Conservation (phyloP, 2,888 invertebrate genomes). For the Phorcus lineatus region DNA sequence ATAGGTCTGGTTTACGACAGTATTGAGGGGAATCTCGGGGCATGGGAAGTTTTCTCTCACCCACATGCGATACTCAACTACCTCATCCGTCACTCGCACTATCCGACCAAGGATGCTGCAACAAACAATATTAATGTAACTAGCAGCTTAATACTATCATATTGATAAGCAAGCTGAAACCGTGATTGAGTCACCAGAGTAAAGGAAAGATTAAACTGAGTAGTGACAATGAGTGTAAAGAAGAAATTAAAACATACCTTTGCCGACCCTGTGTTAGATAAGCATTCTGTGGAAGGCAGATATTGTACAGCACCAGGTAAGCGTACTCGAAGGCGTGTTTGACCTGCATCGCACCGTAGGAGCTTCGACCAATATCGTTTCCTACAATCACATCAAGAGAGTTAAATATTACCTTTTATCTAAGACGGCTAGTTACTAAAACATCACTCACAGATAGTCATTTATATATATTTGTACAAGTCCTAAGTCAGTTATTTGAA, state of each 20-base stretch:
- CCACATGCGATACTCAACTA: constrained; percentile 84
- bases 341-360: constrained; percentile 93
- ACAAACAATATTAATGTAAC: too few species aligned
- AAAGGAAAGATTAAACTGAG: neutral
- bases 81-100: constrained; percentile 94
- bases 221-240: too few species aligned
- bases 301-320: constrained; percentile 83
- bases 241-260: constrained; percentile 46
- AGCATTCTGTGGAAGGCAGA: constrained; percentile 67
- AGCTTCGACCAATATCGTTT: constrained; percentile 98
- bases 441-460: neutral
- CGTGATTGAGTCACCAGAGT: too few species aligned
- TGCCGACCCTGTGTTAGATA: constrained; percentile 45
- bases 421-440: neutral
- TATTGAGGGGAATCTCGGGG: constrained; percentile 22
- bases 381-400: constrained; percentile 76
- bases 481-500: too few species aligned
- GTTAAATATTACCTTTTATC: neutral
- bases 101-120: constrained; percentile 89
- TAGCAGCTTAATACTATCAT: too few species aligned
- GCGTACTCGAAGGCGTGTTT: constrained; percentile 98
- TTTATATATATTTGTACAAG: too few species aligned
- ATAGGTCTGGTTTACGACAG: constrained; percentile 42
- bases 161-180: too few species aligned
- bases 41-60: constrained; percentile 79